Conservation (phyloP, 2,888 invertebrate genomes). For the Synanthedon myopaeformis region DNA sequence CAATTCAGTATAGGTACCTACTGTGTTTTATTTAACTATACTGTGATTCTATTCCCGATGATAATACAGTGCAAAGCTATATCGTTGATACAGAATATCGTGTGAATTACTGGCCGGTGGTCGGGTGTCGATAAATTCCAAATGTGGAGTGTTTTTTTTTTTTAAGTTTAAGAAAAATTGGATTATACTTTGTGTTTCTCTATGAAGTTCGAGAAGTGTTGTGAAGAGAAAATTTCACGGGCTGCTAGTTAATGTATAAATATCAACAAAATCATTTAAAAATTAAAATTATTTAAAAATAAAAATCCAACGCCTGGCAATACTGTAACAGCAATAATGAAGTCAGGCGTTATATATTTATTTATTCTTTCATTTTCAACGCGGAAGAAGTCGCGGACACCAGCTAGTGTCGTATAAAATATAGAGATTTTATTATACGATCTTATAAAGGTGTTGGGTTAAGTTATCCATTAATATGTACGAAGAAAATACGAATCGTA, state of each 20-base stretch:
- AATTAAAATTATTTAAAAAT: too few relatives aligned
- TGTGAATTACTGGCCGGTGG: slow-evolving; percentile 32
- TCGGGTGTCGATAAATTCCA: slow-evolving; percentile 21
- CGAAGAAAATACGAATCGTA: background rate
- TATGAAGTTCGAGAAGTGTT: too few relatives aligned
- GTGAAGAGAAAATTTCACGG: too few relatives aligned
- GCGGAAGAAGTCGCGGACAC: too few relatives aligned
- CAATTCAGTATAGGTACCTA: background rate
- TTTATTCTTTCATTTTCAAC: too few relatives aligned
- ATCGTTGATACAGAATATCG: slow-evolving; percentile 55
- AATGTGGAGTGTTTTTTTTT: background rate
- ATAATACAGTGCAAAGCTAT: slow-evolving; percentile 52
- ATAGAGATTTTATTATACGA: background rate
- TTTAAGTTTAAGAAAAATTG: background rate
- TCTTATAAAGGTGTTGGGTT: background rate
- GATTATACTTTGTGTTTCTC: too few relatives aligned
- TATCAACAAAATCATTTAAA: too few relatives aligned
- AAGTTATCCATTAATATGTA: background rate
- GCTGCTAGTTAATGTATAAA: too few relatives aligned
- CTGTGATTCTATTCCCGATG: slow-evolving; percentile 34
- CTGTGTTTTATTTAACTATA: background rate
- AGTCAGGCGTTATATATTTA: too few relatives aligned
- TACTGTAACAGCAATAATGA: too few relatives aligned
- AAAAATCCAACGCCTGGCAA: too few relatives aligned
- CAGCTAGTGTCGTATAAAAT: too few relatives aligned